These are phyloP conservation scores for Pocota personata DNA, from an alignment of 2,888 invertebrate genomes.

Conservation along the genomic window DNA sequence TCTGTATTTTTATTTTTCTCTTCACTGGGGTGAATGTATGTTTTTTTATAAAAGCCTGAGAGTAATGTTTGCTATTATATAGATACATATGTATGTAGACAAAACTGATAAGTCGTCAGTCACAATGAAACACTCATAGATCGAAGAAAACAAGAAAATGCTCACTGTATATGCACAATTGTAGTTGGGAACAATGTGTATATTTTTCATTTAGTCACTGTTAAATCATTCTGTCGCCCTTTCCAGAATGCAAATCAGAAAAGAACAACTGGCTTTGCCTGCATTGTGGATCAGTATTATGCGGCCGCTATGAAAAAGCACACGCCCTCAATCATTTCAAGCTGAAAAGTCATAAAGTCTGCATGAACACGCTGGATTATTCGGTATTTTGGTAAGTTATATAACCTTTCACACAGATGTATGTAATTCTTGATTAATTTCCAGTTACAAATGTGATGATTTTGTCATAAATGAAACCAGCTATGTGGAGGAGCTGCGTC, in stretches of 20 bases:
- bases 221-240: constrained; percentile 30
- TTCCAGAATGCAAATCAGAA: constrained; percentile 85
- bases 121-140: too few species aligned
- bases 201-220: not conserved
- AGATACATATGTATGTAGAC: too few species aligned
- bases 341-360: constrained; percentile 87
- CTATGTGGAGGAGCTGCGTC: constrained; percentile 85
- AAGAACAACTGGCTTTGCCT: constrained; percentile 91
- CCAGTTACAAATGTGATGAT: constrained; percentile 91
- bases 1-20: not conserved
- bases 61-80: too few species aligned
- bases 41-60: not conserved
- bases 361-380: constrained; percentile 89
- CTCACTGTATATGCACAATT: too few species aligned
- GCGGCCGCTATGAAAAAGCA: constrained; percentile 90
- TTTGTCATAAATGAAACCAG: constrained; percentile 89
- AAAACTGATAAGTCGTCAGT: too few species aligned
- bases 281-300: constrained; percentile 88
- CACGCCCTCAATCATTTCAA: constrained; percentile 90
- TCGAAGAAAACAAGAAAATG: too few species aligned
- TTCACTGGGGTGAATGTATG: not conserved
- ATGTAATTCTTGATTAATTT: constrained; percentile 76
- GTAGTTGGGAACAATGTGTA: too few species aligned
- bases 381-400: constrained; percentile 88
- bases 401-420: not conserved